Evolutionary conservation across 2,888 invertebrate genomes (phyloP).

Genomic region (Ophion costatus): DNA sequence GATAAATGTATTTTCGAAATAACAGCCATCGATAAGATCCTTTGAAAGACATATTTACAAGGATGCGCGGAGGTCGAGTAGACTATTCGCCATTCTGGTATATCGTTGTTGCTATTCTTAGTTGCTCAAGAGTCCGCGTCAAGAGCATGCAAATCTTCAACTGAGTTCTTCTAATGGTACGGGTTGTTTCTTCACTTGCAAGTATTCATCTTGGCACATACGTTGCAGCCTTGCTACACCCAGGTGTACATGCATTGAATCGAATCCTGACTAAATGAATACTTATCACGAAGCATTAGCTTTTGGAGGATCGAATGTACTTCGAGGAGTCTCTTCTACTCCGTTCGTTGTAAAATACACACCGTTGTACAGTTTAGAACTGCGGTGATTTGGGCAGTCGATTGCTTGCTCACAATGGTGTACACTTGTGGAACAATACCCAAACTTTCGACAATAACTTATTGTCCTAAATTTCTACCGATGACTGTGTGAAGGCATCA

Average conservation of each 20-base stretch:
- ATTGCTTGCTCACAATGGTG: not conserved
- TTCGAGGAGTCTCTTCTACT: no score
- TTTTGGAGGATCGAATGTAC: no score
- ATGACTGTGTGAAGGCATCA: no score
- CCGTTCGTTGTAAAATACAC: no score
- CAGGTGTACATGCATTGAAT: no score
- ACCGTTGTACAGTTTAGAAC: no score
- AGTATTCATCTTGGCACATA: not conserved
- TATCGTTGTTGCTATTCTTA: not conserved
- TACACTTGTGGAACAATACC: not conserved
- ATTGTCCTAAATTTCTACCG: not conserved
- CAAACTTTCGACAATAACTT: not conserved
- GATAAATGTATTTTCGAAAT: not conserved
- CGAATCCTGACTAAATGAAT: no score
- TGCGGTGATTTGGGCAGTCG: no score
- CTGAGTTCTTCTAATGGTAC: not conserved
- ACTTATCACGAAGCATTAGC: no score
- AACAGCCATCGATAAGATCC: not conserved
- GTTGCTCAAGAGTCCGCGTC: not conserved
- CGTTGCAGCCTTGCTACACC: not conserved
- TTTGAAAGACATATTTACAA: not conserved
- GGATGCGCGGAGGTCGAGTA: not conserved
- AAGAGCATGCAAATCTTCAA: no score
- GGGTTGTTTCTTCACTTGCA: not conserved
- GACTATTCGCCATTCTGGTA: not conserved